Evolutionary conservation across 2,888 invertebrate species (phyloP).

Genomic region (Chironomus riparius): DNA sequence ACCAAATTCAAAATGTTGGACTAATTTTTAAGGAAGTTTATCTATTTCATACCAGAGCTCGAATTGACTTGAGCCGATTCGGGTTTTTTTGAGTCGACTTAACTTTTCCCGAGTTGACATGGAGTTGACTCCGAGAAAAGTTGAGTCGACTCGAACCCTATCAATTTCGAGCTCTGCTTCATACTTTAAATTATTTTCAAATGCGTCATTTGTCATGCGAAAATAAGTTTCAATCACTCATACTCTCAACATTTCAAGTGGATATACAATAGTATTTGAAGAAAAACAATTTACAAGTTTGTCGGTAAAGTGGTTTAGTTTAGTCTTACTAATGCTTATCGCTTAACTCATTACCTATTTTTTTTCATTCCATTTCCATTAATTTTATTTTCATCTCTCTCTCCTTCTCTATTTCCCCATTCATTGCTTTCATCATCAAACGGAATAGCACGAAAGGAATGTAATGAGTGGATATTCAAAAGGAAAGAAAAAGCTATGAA

Average conservation of each 20-base stretch:
- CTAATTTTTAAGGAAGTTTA: neutral
- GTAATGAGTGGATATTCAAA: neutral
- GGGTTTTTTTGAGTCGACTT: too few relatives aligned
- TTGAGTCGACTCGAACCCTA: too few relatives aligned
- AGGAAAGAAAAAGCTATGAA: neutral
- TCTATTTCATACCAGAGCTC: too few relatives aligned
- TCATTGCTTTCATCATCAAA: neutral
- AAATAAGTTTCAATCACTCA: too few relatives aligned
- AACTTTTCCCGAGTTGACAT: too few relatives aligned
- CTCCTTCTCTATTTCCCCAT: neutral
- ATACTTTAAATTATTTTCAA: too few relatives aligned
- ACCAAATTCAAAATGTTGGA: neutral
- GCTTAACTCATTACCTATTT: conserved; percentile 20
- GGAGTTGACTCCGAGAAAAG: too few relatives aligned
- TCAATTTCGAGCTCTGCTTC: too few relatives aligned
- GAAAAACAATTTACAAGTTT: conserved; percentile 23
- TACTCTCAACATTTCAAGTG: too few relatives aligned
- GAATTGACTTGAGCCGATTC: too few relatives aligned
- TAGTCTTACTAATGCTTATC: conserved; percentile 8
- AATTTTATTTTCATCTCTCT: neutral
- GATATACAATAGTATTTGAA: too few relatives aligned
- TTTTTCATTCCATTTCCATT: neutral
- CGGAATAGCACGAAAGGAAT: neutral
- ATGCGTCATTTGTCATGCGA: too few relatives aligned
- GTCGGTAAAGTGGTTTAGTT: conserved; percentile 11